Evolutionary conservation across 2,888 invertebrate genomes (phyloP), one percentile per base, ranked within the genome.

Genomic region (Netelia fuscicornis): DNA sequence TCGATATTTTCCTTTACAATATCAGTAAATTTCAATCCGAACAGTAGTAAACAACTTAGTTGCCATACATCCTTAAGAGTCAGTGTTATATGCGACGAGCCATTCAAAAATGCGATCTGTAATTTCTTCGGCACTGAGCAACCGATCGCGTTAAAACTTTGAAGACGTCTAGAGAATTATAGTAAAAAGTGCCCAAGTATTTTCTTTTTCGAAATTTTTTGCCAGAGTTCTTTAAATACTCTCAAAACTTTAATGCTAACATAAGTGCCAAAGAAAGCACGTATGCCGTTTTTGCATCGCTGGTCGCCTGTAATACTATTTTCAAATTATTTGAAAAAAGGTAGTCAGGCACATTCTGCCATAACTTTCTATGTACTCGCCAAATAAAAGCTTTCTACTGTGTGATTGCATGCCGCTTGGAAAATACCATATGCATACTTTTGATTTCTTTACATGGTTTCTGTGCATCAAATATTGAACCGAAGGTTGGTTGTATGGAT

Each of bases 381-480:
- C 2, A 25, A 25, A 25, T 25, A 25, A 25, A 1, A 25, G 25
- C 23, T 67, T 67, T 67, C 10, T 20, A 67, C 67, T 67, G 44
- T 48, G 30, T 65, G 23, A 42, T 67, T 67, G 48, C 67, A 67
- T 67, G 67, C 48, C 48, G 67, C 67, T 67, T 67, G 48, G 48
- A 67, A 65, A 65, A 65, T 42, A 44, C 65, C 42, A 48, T 44
- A 67, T 67, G 17, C 20, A 65, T 65, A 65, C 44, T 65, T 65
- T 65, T 65, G 42, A 17, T 67, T 44, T 25, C 2, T 62, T 37
- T 25, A n/a, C 64, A 37, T 11, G 64, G n/a, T 64, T n/a, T 64
- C n/a, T 23, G 44, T 48, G 44, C n/a, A 48, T 48, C 11, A 67
- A 67, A 67, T 67, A 48, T 54, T 37, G 37, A 8, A 30, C 8